These are phyloP conservation scores for Umimayanthus chanpuru DNA, from an alignment of 92 coral and sea anemone species.

Conservation along the genomic window DNA sequence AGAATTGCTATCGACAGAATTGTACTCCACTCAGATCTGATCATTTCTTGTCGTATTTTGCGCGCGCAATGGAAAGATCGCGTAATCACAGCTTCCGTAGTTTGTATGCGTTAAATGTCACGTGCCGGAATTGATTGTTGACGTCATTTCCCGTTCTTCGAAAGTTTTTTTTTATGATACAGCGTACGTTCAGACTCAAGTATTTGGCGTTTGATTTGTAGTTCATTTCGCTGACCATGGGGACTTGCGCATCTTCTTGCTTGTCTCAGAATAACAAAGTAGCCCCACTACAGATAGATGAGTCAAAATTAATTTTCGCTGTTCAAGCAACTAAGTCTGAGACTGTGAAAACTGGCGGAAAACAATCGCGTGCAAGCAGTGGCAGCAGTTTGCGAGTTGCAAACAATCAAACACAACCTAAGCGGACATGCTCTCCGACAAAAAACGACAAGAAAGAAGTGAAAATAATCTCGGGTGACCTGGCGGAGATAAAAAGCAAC, in stretches of 20 bases:
- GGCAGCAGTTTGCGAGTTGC: neutral
- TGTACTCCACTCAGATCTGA: too few relatives aligned
- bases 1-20: too few relatives aligned
- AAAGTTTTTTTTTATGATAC: neutral
- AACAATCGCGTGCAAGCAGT: neutral
- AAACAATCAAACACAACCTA: neutral
- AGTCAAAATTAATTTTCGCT: neutral
- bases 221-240: neutral
- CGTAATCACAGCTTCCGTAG: too few relatives aligned
- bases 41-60: too few relatives aligned
- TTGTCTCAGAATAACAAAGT: neutral
- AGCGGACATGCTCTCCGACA: neutral
- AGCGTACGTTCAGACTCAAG: neutral
- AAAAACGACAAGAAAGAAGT: neutral
- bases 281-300: neutral
- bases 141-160: constrained; percentile 11
- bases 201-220: neutral
- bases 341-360: neutral
- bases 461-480: neutral
- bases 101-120: neutral
- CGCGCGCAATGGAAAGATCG: too few relatives aligned
- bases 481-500: neutral
- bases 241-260: constrained; percentile 2
- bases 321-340: constrained; percentile 3
- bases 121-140: constrained; percentile 14